Evolutionary conservation across 2,113 vertebrate genomes (phyloP).

Genomic region (Esox niger): DNA sequence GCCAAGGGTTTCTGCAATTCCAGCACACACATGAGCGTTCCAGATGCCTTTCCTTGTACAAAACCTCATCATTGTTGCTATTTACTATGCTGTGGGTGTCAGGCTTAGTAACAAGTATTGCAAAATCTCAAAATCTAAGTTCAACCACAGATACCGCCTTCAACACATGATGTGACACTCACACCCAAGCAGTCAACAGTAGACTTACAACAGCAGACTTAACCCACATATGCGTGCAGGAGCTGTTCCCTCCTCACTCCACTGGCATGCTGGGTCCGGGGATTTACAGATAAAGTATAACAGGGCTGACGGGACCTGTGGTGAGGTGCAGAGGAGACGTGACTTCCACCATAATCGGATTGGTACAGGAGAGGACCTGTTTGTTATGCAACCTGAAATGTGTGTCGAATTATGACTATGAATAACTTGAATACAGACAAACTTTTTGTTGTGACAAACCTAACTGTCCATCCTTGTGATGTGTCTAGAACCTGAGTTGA

Average conservation of each 20-base stretch:
- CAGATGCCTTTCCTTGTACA: constrained; percentile 7
- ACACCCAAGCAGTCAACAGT: neutral
- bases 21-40: neutral
- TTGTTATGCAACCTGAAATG: constrained; percentile 37
- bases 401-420: too few relatives aligned
- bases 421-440: too few relatives aligned
- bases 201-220: neutral
- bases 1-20: constrained; percentile 21
- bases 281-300: constrained; percentile 62
- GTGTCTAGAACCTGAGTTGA: too few relatives aligned
- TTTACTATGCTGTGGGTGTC: neutral
- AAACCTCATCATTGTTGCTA: constrained; percentile 6
- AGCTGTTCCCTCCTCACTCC: constrained; percentile 37
- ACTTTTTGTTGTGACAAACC: too few relatives aligned
- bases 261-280: constrained; percentile 56
- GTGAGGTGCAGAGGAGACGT: too few relatives aligned
- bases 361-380: constrained; percentile 56
- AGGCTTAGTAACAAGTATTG: neutral
- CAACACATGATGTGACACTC: too few relatives aligned
- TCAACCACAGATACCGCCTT: too few relatives aligned
- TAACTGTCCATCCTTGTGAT: too few relatives aligned
- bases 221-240: constrained; percentile 29
- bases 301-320: constrained; percentile 3
- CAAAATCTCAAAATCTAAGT: too few relatives aligned
- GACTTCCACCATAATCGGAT: too few relatives aligned